phyloP scores from a whole-genome alignment of 2,113 vertebrate species.

The Sceloporus undulatus region DNA sequence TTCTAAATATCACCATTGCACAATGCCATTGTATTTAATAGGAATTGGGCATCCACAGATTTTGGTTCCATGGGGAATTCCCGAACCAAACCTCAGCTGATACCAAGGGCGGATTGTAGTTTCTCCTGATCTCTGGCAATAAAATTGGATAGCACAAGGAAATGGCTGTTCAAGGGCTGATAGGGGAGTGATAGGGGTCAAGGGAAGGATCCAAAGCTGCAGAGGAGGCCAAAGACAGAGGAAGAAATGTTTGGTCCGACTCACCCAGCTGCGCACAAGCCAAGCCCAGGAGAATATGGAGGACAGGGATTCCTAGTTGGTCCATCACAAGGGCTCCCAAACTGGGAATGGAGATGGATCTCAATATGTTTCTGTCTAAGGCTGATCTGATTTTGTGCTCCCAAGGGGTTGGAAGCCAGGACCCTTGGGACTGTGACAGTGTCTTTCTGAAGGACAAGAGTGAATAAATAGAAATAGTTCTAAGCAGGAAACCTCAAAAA shows the following conservation, averaged over 20 bases:
- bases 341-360: not conserved
- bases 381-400: not conserved
- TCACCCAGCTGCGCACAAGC: conserved; percentile 34
- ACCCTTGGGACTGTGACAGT: not conserved
- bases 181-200: not conserved
- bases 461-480: not conserved
- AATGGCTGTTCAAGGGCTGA: not conserved
- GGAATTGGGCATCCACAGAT: not conserved
- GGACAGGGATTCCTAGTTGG: not conserved
- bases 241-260: not conserved
- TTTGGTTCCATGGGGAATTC: not conserved
- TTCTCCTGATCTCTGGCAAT: not conserved
- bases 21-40: too few relatives aligned
- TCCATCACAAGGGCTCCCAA: not conserved
- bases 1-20: too few relatives aligned
- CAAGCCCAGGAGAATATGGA: conserved; percentile 26
- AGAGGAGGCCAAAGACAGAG: not conserved
- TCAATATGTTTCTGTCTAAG: not conserved
- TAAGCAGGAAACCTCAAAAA: conserved; percentile 42
- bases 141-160: not conserved
- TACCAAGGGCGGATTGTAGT: too few relatives aligned
- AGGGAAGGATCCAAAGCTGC: not conserved
- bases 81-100: too few relatives aligned
- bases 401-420: not conserved
- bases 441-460: not conserved